These are phyloP conservation scores for Tachina fera DNA, from an alignment of 2,888 invertebrate genomes.

Conservation along the genomic window DNA sequence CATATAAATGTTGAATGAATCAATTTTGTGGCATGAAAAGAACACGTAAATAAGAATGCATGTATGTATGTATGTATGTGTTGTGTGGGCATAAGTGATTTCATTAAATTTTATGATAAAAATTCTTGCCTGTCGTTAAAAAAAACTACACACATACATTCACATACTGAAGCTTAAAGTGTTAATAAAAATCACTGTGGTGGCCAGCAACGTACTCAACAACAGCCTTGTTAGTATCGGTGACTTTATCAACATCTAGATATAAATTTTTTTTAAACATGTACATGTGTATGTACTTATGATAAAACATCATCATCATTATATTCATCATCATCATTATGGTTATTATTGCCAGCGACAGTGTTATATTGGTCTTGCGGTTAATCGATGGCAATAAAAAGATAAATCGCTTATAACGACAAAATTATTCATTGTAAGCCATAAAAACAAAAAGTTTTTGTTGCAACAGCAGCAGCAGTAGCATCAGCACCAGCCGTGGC, in stretches of 20 bases:
- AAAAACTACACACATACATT: constrained; percentile 13
- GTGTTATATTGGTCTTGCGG: constrained; percentile 70
- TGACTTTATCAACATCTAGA: constrained; percentile 18
- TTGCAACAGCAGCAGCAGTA: constrained; percentile 56
- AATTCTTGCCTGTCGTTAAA: constrained; percentile 41
- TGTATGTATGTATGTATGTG: background rate
- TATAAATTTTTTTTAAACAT: background rate
- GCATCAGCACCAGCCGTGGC: constrained; percentile 28
- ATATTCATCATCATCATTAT: constrained; percentile 34
- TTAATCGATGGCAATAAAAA: constrained; percentile 76
- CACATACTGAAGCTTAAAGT: constrained; percentile 37
- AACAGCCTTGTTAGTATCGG: constrained; percentile 27
- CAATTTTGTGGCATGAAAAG: constrained; percentile 50
- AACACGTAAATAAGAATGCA: background rate
- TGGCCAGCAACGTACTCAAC: constrained; percentile 45
- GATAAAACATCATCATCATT: constrained; percentile 10
- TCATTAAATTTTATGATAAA: constrained; percentile 65
- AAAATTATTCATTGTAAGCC: constrained; percentile 80
- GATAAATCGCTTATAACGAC: constrained; percentile 80
- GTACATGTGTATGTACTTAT: constrained; percentile 14
- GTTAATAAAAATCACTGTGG: constrained; percentile 62
- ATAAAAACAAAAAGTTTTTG: constrained; percentile 74
- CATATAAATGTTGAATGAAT: constrained; percentile 57
- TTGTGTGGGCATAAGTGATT: constrained; percentile 39
- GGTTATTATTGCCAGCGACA: constrained; percentile 68